Conservation (phyloP, 2,888 invertebrate species). For the Drosophila macrospina region DNA sequence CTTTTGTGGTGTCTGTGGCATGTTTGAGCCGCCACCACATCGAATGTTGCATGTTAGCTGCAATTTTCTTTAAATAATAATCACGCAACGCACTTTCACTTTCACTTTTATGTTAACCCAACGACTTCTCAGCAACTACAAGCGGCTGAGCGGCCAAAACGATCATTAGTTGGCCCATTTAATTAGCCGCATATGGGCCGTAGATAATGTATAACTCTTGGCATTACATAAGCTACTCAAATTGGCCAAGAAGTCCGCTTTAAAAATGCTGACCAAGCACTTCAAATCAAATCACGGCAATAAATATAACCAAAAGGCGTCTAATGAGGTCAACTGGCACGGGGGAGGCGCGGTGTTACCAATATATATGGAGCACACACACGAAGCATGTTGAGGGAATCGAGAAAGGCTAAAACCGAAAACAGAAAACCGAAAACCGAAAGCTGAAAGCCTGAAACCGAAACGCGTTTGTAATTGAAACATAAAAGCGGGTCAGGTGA, state of each 20-base stretch:
- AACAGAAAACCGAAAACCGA: conserved; percentile 13
- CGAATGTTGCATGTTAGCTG: conserved; percentile 64
- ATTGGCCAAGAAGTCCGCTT: background rate
- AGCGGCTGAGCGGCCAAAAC: conserved; percentile 4
- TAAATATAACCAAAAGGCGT: conserved; percentile 29
- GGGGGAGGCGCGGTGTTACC: conserved; percentile 20
- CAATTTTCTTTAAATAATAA: conserved; percentile 74
- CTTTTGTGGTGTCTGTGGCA: conserved; percentile 58
- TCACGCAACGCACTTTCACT: conserved; percentile 72
- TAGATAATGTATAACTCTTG: background rate
- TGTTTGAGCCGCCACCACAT: background rate
- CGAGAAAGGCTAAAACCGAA: conserved; percentile 26
- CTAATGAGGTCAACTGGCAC: conserved; percentile 70
- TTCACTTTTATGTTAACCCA: conserved; percentile 72
- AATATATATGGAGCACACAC: conserved; percentile 71
- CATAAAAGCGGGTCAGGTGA: conserved; percentile 67
- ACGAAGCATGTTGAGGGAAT: conserved; percentile 56
- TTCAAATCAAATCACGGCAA: conserved; percentile 60
- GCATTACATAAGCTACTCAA: conserved; percentile 60
- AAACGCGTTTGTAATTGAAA: conserved; percentile 65
- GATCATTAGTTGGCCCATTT: conserved; percentile 19
- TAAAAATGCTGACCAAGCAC: conserved; percentile 47
- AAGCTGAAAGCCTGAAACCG: conserved; percentile 12
- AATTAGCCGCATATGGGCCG: conserved; percentile 10
- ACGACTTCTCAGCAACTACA: background rate